These are phyloP conservation scores for Halcyon senegalensis DNA, from an alignment of 2,113 vertebrate species.

Conservation along the genomic window DNA sequence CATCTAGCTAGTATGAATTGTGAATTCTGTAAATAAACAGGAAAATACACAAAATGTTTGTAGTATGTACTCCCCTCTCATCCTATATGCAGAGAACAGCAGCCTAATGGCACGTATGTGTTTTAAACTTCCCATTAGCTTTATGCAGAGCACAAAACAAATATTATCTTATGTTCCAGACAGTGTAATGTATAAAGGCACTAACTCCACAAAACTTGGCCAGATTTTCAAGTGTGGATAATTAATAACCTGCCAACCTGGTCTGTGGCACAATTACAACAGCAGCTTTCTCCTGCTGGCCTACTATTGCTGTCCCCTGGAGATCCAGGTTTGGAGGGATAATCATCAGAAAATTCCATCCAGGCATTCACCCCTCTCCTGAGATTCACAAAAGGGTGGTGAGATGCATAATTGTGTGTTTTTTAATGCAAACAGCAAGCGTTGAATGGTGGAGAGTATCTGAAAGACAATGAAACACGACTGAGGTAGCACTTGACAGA, in stretches of 20 bases:
- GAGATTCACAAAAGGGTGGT: not conserved
- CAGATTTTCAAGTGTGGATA: not conserved
- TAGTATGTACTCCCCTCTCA: not conserved
- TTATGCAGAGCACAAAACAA: not conserved
- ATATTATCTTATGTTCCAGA: not conserved
- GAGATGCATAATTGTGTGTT: not conserved
- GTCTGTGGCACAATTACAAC: not conserved
- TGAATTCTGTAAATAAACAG: not conserved
- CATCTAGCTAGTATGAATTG: not conserved
- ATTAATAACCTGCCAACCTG: not conserved
- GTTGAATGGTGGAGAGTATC: not conserved
- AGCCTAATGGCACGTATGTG: accelerated
- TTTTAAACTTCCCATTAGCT: not conserved
- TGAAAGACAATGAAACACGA: not conserved
- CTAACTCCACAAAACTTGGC: not conserved
- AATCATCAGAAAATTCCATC: not conserved
- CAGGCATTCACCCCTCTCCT: not conserved
- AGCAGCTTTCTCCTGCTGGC: not conserved
- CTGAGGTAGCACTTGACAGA: not conserved
- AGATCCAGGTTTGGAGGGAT: not conserved
- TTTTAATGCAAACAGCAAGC: not conserved
- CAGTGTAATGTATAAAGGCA: not conserved
- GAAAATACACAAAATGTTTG: too few relatives aligned
- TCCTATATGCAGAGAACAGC: not conserved
- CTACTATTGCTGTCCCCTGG: not conserved